A percentile compares a stretch with the other conserved stretches of the same genome.
These are phyloP conservation scores for Antigone vipio DNA, from an alignment of 2,113 vertebrate species.

Conservation along the genomic window DNA sequence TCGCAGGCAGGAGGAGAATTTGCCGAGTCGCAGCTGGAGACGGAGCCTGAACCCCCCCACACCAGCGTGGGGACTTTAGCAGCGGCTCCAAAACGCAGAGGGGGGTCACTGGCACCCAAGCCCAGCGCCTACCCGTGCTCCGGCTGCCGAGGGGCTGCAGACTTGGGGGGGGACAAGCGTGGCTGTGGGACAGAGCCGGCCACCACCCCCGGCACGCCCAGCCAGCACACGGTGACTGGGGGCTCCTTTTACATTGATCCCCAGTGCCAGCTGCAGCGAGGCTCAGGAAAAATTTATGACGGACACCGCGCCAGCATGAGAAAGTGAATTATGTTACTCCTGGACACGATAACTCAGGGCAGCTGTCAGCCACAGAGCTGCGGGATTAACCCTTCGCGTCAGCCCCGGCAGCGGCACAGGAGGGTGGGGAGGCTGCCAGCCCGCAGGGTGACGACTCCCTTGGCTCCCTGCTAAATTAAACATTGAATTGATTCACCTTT, in stretches of 20 bases:
- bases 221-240: fast-evolving
- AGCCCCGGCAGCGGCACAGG: background rate
- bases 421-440: conserved; percentile 17
- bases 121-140: background rate
- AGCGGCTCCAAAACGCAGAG: background rate
- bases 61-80: fast-evolving
- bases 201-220: background rate
- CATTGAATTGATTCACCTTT: conserved; percentile 47
- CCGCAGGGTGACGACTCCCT: conserved; percentile 18
- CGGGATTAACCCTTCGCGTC: background rate
- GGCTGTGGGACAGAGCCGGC: fast-evolving
- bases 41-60: fast-evolving
- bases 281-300: conserved; percentile 26
- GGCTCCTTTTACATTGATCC: background rate
- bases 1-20: background rate
- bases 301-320: background rate
- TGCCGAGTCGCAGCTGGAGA: background rate
- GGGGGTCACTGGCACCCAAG: background rate
- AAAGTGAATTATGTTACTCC: conserved; percentile 28
- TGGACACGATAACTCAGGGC: background rate
- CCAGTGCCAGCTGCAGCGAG: conserved; percentile 41
- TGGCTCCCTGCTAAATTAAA: conserved; percentile 57
- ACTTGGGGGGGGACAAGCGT: fast-evolving
- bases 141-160: background rate
- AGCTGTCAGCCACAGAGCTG: conserved; percentile 14